Conservation (phyloP, 2,113 vertebrate species). For the Sceloporus tristichus region DNA sequence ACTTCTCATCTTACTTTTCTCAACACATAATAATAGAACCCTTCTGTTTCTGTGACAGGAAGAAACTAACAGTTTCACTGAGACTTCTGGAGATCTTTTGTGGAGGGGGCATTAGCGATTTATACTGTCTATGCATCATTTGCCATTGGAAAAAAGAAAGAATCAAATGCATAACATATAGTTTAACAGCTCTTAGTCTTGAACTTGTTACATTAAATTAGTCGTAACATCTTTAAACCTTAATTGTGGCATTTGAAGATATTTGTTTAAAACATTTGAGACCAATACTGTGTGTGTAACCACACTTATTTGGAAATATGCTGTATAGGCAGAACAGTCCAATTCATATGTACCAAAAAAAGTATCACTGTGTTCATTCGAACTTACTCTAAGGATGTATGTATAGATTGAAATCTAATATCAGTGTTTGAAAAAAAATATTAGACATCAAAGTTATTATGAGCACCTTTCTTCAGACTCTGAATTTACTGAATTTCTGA, state of each 20-base stretch:
- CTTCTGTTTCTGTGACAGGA: neutral
- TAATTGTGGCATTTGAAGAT: neutral
- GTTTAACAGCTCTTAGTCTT: neutral
- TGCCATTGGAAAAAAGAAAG: neutral
- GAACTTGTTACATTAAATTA: neutral
- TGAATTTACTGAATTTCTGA: neutral
- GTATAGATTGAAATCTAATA: neutral
- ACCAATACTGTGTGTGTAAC: neutral
- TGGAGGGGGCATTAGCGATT: neutral
- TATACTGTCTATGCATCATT: neutral
- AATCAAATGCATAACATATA: neutral
- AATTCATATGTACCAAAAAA: neutral
- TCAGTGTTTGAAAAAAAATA: neutral
- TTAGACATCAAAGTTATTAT: neutral
- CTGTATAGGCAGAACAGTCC: neutral
- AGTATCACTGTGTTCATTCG: neutral
- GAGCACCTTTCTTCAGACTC: neutral
- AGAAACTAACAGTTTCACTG: neutral
- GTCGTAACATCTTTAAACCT: neutral
- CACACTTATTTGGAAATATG: neutral
- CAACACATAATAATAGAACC: neutral
- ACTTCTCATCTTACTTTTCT: neutral
- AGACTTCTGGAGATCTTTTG: neutral
- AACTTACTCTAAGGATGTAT: neutral
- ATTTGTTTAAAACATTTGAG: neutral